These are phyloP conservation scores for Pemphredon lugubris DNA, from an alignment of 2,888 invertebrate genomes.

Conservation along the genomic window DNA sequence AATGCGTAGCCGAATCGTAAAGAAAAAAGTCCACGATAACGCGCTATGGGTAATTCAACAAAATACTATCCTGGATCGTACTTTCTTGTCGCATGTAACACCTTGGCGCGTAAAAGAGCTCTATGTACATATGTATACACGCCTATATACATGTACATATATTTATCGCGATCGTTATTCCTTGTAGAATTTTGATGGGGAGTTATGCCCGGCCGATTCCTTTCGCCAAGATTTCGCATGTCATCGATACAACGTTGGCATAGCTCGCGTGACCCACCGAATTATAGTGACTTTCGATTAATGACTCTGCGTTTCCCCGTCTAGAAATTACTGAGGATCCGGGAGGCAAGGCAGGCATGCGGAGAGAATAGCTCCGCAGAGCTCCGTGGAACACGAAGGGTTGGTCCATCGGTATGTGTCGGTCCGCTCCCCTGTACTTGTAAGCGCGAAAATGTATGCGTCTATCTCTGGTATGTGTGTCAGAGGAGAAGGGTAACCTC, in stretches of 20 bases:
- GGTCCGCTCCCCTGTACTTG: slow-evolving; percentile 17
- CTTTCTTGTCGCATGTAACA: too few relatives aligned
- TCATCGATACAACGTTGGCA: slow-evolving; percentile 20
- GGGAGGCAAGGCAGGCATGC: slow-evolving; percentile 36
- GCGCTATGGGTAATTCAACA: too few relatives aligned
- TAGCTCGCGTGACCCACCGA: slow-evolving; percentile 48
- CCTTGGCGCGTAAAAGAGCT: too few relatives aligned
- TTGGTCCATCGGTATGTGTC: slow-evolving; percentile 17
- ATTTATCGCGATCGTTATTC: slow-evolving; percentile 6
- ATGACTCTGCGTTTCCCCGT: slow-evolving; percentile 50
- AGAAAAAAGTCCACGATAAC: too few relatives aligned
- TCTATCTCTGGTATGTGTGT: slow-evolving; percentile 55
- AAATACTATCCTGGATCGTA: too few relatives aligned
- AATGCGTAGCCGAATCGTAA: too few relatives aligned
- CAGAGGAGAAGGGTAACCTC: slow-evolving; percentile 37
- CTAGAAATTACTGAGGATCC: slow-evolving; percentile 54
- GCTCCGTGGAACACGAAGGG: slow-evolving; percentile 26
- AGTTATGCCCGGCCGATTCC: background rate
- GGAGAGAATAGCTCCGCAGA: slow-evolving; percentile 45
- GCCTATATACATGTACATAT: too few relatives aligned
- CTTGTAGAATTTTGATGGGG: too few relatives aligned
- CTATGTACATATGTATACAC: too few relatives aligned
- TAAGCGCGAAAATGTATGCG: slow-evolving; percentile 29
- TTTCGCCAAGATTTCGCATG: slow-evolving; percentile 8
- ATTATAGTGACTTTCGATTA: slow-evolving; percentile 60